These are phyloP conservation scores for Glaucomys volans DNA, from an alignment of 2,113 vertebrate genomes.

Conservation along the genomic window DNA sequence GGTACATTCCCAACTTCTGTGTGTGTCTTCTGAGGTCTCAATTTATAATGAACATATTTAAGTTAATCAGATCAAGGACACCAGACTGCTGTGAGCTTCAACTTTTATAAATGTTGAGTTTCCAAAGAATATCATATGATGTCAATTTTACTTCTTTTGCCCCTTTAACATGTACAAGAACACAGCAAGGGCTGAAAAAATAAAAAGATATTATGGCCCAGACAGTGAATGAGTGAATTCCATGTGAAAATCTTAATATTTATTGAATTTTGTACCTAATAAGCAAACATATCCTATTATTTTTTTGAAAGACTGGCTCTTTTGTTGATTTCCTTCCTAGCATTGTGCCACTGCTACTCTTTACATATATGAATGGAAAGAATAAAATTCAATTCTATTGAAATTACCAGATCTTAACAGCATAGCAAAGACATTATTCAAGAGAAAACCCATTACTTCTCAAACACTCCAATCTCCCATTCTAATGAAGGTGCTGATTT, in stretches of 20 bases:
- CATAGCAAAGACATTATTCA: not conserved
- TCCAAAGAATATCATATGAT: conserved; percentile 9
- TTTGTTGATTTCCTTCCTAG: not conserved
- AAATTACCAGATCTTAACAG: conserved; percentile 33
- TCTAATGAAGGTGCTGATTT: not conserved
- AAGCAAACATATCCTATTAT: not conserved
- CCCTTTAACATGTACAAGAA: conserved; percentile 29
- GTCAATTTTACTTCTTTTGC: not conserved
- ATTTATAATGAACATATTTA: not conserved
- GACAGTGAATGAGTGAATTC: not conserved
- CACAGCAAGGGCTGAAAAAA: not conserved
- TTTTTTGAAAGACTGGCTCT: conserved; percentile 21
- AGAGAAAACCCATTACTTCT: not conserved
- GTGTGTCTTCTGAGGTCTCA: not conserved
- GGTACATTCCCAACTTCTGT: not conserved
- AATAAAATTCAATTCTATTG: conserved; percentile 17
- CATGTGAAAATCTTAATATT: not conserved
- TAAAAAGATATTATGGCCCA: not conserved
- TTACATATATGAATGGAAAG: not conserved
- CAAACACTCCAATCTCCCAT: not conserved
- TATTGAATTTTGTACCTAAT: conserved; percentile 21
- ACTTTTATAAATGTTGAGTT: conserved; percentile 36
- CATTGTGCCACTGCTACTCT: not conserved
- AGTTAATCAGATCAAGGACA: not conserved
- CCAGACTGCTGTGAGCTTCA: not conserved